Base-by-base conservation (phyloP, 1,140 invertebrate species). In the Drosophila insularis region DNA sequence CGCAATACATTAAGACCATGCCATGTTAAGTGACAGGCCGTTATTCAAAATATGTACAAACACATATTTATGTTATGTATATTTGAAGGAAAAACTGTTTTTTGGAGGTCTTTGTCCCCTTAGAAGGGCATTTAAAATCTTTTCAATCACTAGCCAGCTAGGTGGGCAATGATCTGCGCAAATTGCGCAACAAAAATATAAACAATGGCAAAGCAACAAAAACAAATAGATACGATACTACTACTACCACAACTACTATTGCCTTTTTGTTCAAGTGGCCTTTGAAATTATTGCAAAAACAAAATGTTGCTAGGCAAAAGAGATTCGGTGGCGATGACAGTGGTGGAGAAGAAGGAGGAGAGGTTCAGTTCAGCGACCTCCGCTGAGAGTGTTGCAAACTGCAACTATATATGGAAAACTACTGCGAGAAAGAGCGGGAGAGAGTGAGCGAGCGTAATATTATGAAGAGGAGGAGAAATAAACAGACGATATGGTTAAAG, bases 111-210 rank as follows among this genome's bases (percentile, higher is more conserved):
- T 37, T 1, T 37, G 35, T 10, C 35, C 35, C 35, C 35, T 13
- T 37, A 37, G 35, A 37, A 37, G 35, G 35, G 35, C 19, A 17
- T 50, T 50, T 10, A 21, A 32, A 55, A 32, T 8, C 4, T 32
- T 32, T 55, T 55, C 43, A 55, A 27, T 55, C 17, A 27, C 53
- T 31, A 67, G 8, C 35, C 13, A 37, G 65, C 50, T 53, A 35
- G 32, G 63, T 73, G 81, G 81, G 71, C 81, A 85, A 81, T 70
- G 81, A 87, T 87, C 82, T 76, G 55, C 60, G 61, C 17, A 43
- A 66, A 79, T 86, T 87, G 82, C 82, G 84, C 84, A 87, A 89
- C 68, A 82, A 87, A 65, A 81, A 85, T 66, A 27, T 61, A 39
- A 61, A 61, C 35, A 39, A 43, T 40, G 37, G 21, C 59, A 61